These are phyloP conservation scores for Pinna nobilis DNA, from an alignment of 1,140 invertebrate genomes.

Conservation along the genomic window DNA sequence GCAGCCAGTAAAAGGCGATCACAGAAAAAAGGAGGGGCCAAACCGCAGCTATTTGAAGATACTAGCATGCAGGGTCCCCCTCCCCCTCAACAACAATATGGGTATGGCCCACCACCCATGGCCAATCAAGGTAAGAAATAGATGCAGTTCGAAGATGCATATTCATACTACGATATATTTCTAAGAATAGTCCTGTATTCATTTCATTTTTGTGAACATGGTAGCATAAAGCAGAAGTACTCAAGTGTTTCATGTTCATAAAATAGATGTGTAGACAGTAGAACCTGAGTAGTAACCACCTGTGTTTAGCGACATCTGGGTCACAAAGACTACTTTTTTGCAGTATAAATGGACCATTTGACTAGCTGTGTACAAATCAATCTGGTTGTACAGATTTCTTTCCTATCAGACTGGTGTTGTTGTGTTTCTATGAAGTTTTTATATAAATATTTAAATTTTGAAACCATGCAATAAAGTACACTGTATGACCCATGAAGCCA, in stretches of 20 bases:
- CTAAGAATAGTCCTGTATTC: neutral
- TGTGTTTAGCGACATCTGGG: no score
- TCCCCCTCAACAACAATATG: constrained; percentile 42
- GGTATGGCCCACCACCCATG: constrained; percentile 38
- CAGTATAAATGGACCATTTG: no score
- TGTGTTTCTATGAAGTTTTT: no score
- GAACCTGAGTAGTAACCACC: no score
- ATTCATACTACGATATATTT: neutral
- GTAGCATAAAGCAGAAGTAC: neutral
- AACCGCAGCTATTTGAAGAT: constrained; percentile 64
- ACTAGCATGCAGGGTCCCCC: constrained; percentile 53
- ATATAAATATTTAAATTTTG: no score
- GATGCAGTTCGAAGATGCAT: neutral
- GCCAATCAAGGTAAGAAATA: constrained; percentile 29
- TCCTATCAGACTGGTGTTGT: no score
- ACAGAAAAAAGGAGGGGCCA: constrained; percentile 32
- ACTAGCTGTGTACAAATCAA: no score
- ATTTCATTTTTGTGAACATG: neutral
- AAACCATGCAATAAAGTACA: no score
- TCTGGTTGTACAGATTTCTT: no score
- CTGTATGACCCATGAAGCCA: no score
- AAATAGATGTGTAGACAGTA: no score
- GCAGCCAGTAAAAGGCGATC: constrained; percentile 54
- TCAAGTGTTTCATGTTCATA: neutral
- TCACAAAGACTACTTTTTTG: no score